Evolutionary conservation across 2,797 vertebrate genomes (phyloP), one percentile per base, ranked within the genome.

Genomic region (Brotogeris chrysoptera): DNA sequence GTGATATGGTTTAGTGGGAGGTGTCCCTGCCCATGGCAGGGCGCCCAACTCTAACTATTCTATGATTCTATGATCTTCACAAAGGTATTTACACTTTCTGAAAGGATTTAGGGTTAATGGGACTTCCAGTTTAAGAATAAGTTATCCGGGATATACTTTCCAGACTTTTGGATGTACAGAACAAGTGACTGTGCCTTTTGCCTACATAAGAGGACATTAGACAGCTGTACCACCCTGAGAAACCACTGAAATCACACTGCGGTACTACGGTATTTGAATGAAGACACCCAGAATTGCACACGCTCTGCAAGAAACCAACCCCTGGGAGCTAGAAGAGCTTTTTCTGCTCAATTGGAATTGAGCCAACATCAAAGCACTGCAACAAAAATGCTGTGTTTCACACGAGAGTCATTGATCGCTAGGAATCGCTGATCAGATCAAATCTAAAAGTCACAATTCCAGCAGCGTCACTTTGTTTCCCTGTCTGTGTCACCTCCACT

Each of bases 251-350:
- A 74, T 43, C 41, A 15, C 73, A 27, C 6, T 23, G 60, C 15
- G 73, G 43, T 36, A 34, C 14, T 20, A 24, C 28, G 39, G 18
- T 5, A 78, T 38, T 91, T 60, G 11, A 90, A 64, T 15, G 7
- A 85, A 57, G 47, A 80, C 11, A 6, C 53, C 9, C 81, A 71
- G 44, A 49, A 80, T 71, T 0, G 6, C 20, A 44, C 8, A 32
- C 0, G 0, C 18, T 38, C 46, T 28, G 21, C 61, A 49, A n/a
- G 23, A 57, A 63, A 57, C 12, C 39, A 60, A 14, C 9, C 20
- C 20, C 53, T 52, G 14, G 10, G 13, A 80, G 41, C 6, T 46
- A 57, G 25, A 16, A 47, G 19, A 13, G 16, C 32, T 88, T 60
- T 6, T 73, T 73, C 55, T 64, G 50, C 74, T 82, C 1, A 0